Evolutionary conservation across 2,888 invertebrate species (phyloP).

Genomic region (Brenthis hecate): DNA sequence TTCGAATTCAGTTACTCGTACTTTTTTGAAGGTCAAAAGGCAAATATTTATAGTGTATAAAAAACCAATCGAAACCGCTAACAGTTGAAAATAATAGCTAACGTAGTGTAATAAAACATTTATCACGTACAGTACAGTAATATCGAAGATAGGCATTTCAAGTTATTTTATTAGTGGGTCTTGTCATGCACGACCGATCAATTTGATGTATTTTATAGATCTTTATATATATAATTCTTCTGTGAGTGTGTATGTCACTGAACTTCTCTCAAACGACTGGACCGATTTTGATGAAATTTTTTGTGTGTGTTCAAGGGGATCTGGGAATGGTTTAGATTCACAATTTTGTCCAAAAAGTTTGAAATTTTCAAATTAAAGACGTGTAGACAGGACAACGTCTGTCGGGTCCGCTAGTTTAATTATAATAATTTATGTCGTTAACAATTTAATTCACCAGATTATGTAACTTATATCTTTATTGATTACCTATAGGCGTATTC

Average conservation of each 20-base stretch:
- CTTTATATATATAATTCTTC: too few relatives aligned
- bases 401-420: too few relatives aligned
- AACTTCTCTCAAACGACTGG: too few relatives aligned
- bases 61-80: constrained; percentile 8
- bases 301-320: too few relatives aligned
- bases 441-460: constrained; percentile 7
- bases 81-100: constrained; percentile 8
- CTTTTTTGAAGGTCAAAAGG: not conserved
- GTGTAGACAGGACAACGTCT: too few relatives aligned
- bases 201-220: constrained; percentile 9
- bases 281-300: too few relatives aligned
- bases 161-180: constrained; percentile 11
- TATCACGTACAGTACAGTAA: constrained; percentile 10
- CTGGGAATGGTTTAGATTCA: too few relatives aligned
- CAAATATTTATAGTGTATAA: constrained; percentile 2
- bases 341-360: too few relatives aligned
- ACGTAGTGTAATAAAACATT: constrained; percentile 13
- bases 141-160: constrained; percentile 14
- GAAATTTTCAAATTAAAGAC: too few relatives aligned
- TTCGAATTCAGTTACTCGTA: too few relatives aligned
- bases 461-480: constrained; percentile 8
- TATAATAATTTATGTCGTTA: constrained; percentile 16
- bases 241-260: too few relatives aligned
- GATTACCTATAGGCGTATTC: not conserved
- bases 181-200: constrained; percentile 16